Conservation (phyloP, 2,113 vertebrate genomes). For the Prionailurus viverrinus region DNA sequence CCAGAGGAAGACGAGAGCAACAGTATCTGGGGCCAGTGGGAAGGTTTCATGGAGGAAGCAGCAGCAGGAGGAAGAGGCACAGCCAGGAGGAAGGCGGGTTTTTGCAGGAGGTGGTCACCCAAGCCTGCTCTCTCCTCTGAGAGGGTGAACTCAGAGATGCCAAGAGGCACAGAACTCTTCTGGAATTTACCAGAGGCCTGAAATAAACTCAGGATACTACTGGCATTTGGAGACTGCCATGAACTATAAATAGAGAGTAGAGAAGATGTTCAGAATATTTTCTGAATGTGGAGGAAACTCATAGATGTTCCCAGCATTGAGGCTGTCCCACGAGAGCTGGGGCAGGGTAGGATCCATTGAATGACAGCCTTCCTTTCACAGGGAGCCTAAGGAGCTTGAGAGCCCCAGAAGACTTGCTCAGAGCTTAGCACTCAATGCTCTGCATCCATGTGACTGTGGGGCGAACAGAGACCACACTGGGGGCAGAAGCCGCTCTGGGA, state of each 20-base stretch:
- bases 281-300: not conserved
- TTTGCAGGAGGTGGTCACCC: not conserved
- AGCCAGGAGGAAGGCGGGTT: not conserved
- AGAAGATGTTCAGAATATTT: not conserved
- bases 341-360: not conserved
- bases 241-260: not conserved
- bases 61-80: not conserved
- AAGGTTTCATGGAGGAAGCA: not conserved
- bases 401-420: not conserved
- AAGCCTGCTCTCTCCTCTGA: not conserved
- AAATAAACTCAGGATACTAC: not conserved
- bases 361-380: not conserved
- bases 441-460: not conserved
- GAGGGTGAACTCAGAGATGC: not conserved
- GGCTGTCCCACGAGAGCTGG: not conserved
- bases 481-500: not conserved
- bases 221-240: not conserved
- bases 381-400: not conserved
- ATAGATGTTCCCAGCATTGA: not conserved
- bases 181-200: not conserved
- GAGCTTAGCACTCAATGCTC: not conserved
- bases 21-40: too few relatives aligned
- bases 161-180: not conserved
- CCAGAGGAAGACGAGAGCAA: not conserved
- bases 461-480: not conserved